Evolutionary conservation across 1,140 invertebrate genomes (phyloP), one percentile per base, ranked within the genome.

Genomic region (Tetragonula clypearis): DNA sequence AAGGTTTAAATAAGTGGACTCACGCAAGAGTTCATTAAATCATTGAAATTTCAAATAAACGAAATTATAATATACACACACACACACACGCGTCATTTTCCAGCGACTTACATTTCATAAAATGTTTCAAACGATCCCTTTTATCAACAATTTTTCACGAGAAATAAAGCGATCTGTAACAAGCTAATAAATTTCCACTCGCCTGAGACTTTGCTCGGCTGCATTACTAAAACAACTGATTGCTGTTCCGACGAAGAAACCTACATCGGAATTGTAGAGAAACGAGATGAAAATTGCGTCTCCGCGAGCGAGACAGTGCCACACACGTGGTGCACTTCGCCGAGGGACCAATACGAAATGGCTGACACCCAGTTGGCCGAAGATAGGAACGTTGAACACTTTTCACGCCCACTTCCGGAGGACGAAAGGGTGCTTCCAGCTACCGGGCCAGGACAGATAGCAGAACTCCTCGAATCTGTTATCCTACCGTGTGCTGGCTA

Each of bases 381-480:
- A 92, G 88, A 93, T 92, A 93, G 89, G 81, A 77, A 85, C 69
- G 89, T 49, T 79, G 86, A 85, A 83, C 88, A 92, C 88, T 89
- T 92, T 90, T 92, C 88, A 92, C 92, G 91, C 90, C 88, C 88
- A 92, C 89, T 93, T 93, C 91, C 90, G 92, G 86, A 92, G 86
- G 15, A 82, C 78, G 82, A 92, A 86, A 90, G 84, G 87, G 88
- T 86, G 80, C 26, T 35, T 49, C 5, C 56, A 56, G 82, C 80
- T 87, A 90, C 91, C 55, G 73, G 79, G 55, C 23, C 73, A 56
- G 58, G 35, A 56, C 49, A 85, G 84, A 85, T 85, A 85, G 55
- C 79, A 58, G 55, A 56, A 66, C 84, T 72, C 35, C 73, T 66
- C 78, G 82, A 76, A 84, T 88, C 81, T 41, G 79, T 88, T 82